Percentiles rank a stretch among this genome's conserved stretches.
Conservation (phyloP, 2,113 vertebrate genomes). For the Peucedramus taeniatus region DNA sequence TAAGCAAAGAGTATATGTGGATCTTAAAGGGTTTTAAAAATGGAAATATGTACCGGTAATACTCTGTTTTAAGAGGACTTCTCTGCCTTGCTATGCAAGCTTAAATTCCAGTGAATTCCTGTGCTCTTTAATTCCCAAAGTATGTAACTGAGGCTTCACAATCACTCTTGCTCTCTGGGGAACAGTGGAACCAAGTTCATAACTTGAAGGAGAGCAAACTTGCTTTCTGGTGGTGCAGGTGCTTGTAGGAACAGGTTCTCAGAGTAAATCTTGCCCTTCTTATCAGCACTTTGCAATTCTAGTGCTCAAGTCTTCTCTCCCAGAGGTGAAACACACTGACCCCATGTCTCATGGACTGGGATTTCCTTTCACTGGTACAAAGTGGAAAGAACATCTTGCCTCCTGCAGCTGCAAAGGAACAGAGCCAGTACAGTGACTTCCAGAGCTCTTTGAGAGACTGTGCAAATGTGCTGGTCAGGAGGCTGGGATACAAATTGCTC, state of each 20-base stretch:
- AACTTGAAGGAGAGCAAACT: background rate
- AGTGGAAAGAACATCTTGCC: slow-evolving; percentile 35
- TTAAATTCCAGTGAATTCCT: background rate
- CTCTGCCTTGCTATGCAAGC: background rate
- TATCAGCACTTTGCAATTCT: background rate
- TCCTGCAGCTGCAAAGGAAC: slow-evolving; percentile 31
- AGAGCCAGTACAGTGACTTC: slow-evolving; percentile 15
- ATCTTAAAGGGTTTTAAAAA: background rate
- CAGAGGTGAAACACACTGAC: background rate
- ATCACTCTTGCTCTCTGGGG: background rate
- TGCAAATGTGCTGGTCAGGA: background rate
- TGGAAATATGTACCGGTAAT: background rate
- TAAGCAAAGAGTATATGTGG: background rate
- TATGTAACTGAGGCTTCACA: background rate
- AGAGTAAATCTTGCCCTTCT: background rate
- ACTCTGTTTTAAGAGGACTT: background rate
- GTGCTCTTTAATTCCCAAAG: background rate
- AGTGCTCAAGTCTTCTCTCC: background rate
- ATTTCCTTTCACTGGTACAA: background rate
- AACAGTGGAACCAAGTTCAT: background rate
- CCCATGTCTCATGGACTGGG: background rate
- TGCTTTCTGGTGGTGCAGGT: background rate
- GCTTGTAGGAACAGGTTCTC: background rate
- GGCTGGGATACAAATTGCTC: background rate
- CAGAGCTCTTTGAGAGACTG: background rate